Percentiles rank a stretch among this genome's conserved stretches.
Conservation (phyloP, 2,888 invertebrate species). For the Acanthopleura granulata region DNA sequence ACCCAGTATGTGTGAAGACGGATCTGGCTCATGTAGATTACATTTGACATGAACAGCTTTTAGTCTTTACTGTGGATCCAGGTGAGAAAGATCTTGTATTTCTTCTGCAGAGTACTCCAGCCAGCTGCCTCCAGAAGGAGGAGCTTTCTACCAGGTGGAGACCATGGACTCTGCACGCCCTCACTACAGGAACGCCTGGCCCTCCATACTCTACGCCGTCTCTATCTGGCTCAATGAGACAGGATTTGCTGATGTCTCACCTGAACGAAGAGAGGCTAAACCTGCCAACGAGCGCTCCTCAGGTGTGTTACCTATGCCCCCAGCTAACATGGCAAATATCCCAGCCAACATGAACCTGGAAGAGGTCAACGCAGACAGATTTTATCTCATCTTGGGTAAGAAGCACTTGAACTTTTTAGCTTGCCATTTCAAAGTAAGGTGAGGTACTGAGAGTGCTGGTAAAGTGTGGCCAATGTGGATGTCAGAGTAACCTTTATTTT, state of each 20-base stretch:
- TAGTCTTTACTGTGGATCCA: no score
- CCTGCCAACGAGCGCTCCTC: slow-evolving; percentile 12
- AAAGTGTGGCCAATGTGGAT: no score
- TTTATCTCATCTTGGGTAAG: slow-evolving; percentile 90
- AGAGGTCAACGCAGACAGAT: slow-evolving; percentile 77
- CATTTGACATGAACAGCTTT: no score
- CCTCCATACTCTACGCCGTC: slow-evolving; percentile 93
- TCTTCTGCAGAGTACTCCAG: slow-evolving; percentile 84
- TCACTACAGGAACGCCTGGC: slow-evolving; percentile 94
- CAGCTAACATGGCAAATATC: slow-evolving; percentile 50
- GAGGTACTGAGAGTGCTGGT: no score
- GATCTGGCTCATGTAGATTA: no score
- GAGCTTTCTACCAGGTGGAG: slow-evolving; percentile 97
- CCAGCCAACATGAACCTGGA: slow-evolving; percentile 68
- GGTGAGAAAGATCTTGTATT: no score
- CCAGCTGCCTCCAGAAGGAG: slow-evolving; percentile 83
- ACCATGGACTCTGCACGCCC: slow-evolving; percentile 93
- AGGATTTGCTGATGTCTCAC: slow-evolving; percentile 72
- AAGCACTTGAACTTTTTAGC: no score
- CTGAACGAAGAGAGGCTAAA: slow-evolving; percentile 33
- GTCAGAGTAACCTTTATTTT: no score
- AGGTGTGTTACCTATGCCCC: slow-evolving; percentile 35
- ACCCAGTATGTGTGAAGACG: no score
- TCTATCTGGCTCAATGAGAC: slow-evolving; percentile 85
- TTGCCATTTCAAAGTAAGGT: no score